Conservation (phyloP, 2,888 invertebrate species). For the Chydorus sphaericus region DNA sequence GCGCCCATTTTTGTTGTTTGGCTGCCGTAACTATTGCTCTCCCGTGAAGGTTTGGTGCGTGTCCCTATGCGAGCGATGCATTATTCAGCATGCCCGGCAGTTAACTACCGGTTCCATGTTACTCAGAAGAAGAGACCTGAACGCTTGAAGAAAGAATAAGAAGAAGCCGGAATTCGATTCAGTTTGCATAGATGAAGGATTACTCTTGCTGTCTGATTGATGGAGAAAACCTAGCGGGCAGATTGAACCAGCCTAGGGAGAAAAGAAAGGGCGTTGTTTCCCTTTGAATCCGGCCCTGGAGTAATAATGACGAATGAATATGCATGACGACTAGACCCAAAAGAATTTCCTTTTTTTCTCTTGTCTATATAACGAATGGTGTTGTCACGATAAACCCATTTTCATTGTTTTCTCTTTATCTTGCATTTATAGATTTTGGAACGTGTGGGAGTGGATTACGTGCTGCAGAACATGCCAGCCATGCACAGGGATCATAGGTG, state of each 20-base stretch:
- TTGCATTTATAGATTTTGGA: conserved; percentile 33
- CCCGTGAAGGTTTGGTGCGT: not conserved
- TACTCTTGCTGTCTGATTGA: not conserved
- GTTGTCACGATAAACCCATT: too few relatives aligned
- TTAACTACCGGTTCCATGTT: conserved; percentile 3
- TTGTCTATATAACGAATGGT: too few relatives aligned
- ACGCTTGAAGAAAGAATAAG: not conserved
- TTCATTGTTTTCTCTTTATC: too few relatives aligned
- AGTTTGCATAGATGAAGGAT: not conserved
- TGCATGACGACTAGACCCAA: too few relatives aligned
- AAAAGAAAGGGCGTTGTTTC: too few relatives aligned
- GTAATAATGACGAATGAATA: not conserved
- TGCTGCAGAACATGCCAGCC: conserved; percentile 45
- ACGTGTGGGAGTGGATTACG: conserved; percentile 35
- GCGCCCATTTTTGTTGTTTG: too few relatives aligned
- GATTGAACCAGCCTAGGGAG: too few relatives aligned
- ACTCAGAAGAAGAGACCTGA: not conserved
- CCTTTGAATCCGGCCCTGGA: too few relatives aligned
- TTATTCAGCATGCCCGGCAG: not conserved
- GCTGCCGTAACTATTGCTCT: too few relatives aligned
- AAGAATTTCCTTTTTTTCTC: too few relatives aligned
- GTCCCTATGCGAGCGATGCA: too few relatives aligned
- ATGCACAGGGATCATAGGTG: conserved; percentile 71
- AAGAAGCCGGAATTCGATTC: not conserved
- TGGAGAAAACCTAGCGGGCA: too few relatives aligned